Conservation (phyloP, 2,113 vertebrate species). For the Nymphicus hollandicus region DNA sequence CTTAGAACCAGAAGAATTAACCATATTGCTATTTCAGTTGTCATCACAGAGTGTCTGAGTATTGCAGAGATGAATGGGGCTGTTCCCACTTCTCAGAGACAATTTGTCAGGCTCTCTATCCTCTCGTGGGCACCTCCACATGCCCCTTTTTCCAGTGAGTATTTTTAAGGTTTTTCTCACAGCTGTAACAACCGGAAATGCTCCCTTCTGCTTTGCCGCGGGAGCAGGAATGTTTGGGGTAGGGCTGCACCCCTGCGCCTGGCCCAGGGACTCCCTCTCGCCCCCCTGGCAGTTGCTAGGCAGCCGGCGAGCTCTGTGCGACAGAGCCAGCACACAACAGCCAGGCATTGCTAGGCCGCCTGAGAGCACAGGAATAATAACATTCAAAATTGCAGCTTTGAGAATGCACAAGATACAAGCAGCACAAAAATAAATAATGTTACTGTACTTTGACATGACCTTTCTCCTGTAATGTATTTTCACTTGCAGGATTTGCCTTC, state of each 20-base stretch:
- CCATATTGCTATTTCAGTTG: not conserved
- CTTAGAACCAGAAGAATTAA: not conserved
- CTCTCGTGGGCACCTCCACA: rapidly evolving
- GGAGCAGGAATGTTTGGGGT: not conserved
- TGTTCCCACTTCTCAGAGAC: not conserved
- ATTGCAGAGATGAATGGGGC: not conserved
- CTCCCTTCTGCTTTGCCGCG: not conserved
- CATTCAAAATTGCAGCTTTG: slow-evolving; percentile 10
- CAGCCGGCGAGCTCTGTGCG: not conserved
- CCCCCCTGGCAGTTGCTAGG: slow-evolving; percentile 53
- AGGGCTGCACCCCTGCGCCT: not conserved
- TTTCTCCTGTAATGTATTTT: slow-evolving; percentile 36
- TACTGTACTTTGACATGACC: slow-evolving; percentile 27
- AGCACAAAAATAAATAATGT: slow-evolving; percentile 32
- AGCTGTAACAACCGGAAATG: not conserved
- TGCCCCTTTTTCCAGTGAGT: not conserved
- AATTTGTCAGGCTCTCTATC: not conserved
- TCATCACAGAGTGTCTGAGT: not conserved
- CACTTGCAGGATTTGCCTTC: slow-evolving; percentile 16
- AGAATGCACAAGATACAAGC: slow-evolving; percentile 3
- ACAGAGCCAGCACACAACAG: not conserved
- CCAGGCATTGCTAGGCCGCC: slow-evolving; percentile 58
- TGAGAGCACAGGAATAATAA: slow-evolving; percentile 21
- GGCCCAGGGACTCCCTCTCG: not conserved
- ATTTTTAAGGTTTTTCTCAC: not conserved